Evolutionary conservation across 2,113 vertebrate genomes (phyloP).

Genomic region (Pelobates fuscus): DNA sequence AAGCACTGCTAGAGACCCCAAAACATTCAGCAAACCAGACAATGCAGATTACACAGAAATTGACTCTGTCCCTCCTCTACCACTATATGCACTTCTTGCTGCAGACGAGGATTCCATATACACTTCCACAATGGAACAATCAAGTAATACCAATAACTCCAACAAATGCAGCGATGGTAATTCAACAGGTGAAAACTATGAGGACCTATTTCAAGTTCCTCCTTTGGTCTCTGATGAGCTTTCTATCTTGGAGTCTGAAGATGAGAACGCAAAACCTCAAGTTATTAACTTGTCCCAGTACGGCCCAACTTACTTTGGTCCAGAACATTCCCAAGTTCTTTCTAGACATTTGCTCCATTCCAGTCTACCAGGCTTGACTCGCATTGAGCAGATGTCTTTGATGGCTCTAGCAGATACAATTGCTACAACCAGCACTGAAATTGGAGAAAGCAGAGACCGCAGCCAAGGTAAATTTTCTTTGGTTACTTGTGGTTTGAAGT

Average conservation of each 20-base stretch:
- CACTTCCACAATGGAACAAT: conserved; percentile 72
- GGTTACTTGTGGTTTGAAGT: too few species aligned
- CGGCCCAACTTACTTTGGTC: conserved; percentile 90
- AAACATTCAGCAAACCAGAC: conserved; percentile 84
- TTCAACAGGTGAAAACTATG: conserved; percentile 76
- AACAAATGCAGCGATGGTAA: conserved; percentile 72
- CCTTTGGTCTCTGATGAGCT: conserved; percentile 63
- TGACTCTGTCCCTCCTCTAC: conserved; percentile 91
- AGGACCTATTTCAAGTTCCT: conserved; percentile 85
- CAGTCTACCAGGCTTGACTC: conserved; percentile 90
- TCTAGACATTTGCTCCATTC: conserved; percentile 92
- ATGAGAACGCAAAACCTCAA: conserved; percentile 74
- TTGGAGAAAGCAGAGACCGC: conserved; percentile 86
- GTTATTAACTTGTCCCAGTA: conserved; percentile 93
- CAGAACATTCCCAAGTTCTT: conserved; percentile 91
- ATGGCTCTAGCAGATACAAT: conserved; percentile 96
- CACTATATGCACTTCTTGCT: conserved; percentile 89
- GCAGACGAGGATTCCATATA: conserved; percentile 83
- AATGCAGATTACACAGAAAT: conserved; percentile 91
- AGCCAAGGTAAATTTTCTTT: conserved; percentile 75
- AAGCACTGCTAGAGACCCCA: conserved; percentile 84
- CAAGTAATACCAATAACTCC: conserved; percentile 66
- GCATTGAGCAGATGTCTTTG: conserved; percentile 96
- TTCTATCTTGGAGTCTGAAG: conserved; percentile 74
- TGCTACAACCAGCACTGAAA: conserved; percentile 92